These are phyloP conservation scores for Sacculina carcini DNA, from an alignment of 2,888 invertebrate genomes.

Conservation along the genomic window DNA sequence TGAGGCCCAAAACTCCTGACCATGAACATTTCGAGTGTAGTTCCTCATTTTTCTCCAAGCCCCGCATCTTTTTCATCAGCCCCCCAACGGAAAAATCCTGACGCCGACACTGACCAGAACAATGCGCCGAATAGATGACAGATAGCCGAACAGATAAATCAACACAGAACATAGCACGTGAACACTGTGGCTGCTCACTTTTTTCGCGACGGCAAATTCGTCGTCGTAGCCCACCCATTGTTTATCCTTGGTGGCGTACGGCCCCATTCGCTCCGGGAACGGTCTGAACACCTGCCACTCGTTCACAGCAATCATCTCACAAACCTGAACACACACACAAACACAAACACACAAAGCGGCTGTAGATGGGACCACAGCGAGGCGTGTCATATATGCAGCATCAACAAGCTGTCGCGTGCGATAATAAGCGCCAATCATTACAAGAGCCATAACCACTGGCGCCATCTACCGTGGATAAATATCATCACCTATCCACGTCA, in stretches of 20 bases:
- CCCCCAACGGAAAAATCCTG: too few species aligned
- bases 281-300: constrained; percentile 61
- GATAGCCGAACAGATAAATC: too few species aligned
- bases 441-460: too few species aligned
- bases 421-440: neutral
- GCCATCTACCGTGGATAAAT: too few species aligned
- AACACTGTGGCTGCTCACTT: constrained; percentile 21
- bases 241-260: constrained; percentile 58
- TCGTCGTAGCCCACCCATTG: constrained; percentile 91
- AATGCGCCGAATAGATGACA: too few species aligned
- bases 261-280: constrained; percentile 56
- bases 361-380: neutral
- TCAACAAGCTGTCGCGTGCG: neutral
- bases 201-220: constrained; percentile 47
- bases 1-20: too few species aligned
- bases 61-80: too few species aligned
- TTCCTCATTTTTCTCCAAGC: too few species aligned
- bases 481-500: too few species aligned
- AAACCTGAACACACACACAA: constrained; percentile 33
- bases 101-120: too few species aligned
- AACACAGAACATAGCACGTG: too few species aligned
- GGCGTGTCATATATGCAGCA: neutral
- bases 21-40: too few species aligned
- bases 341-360: neutral
- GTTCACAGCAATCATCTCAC: constrained; percentile 45